Conservation (phyloP, 2,113 vertebrate species). For the Xerus inauris region DNA sequence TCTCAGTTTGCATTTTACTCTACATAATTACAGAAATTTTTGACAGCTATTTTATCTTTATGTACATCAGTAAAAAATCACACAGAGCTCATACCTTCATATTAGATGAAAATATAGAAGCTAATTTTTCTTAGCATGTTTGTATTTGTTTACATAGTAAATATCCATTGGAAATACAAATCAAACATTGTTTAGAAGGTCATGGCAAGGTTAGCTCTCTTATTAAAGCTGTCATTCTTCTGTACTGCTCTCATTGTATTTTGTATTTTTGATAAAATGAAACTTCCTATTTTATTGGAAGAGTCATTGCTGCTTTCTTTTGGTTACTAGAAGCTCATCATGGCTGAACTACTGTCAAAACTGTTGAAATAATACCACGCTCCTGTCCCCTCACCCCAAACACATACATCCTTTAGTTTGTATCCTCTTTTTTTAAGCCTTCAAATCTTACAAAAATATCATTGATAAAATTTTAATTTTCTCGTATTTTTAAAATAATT, state of each 20-base stretch:
- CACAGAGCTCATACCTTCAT: not conserved
- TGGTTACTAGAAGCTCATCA: not conserved
- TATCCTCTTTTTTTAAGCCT: not conserved
- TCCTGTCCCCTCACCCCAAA: accelerated
- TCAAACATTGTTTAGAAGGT: not conserved
- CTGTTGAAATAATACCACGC: not conserved
- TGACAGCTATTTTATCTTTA: not conserved
- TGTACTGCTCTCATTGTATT: not conserved
- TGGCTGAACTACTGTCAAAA: not conserved
- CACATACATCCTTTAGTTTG: not conserved
- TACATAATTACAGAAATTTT: not conserved
- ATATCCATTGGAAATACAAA: not conserved
- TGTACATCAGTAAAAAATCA: not conserved
- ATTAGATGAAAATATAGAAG: not conserved
- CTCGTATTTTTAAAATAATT: not conserved
- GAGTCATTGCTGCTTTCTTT: not conserved
- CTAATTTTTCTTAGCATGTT: not conserved
- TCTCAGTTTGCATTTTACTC: not conserved
- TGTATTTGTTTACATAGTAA: constrained; percentile 12
- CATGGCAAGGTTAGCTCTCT: not conserved
- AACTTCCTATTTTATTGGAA: not conserved
- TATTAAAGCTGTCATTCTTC: not conserved
- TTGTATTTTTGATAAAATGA: not conserved
- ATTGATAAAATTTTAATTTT: not conserved
- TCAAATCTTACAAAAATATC: not conserved